A percentile compares a stretch with the other conserved stretches of the same genome.
phyloP scores from a whole-genome alignment of 2,113 vertebrate genomes.

The Motacilla tschutschensis region DNA sequence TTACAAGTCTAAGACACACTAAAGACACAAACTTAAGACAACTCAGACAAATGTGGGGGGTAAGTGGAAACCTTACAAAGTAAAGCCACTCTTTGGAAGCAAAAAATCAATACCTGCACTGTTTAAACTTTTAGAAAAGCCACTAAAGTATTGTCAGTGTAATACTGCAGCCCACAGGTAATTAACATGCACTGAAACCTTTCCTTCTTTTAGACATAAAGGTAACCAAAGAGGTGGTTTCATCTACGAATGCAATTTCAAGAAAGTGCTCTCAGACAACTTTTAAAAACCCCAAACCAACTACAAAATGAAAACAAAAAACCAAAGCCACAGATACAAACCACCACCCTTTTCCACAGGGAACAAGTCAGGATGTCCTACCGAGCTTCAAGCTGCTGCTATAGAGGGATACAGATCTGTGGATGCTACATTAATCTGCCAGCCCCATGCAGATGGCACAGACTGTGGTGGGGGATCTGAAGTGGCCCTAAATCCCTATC shows the following conservation, averaged over 20 bases:
- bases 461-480: neutral
- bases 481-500: neutral
- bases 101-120: neutral
- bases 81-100: neutral
- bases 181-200: neutral
- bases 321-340: neutral
- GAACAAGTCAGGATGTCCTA: neutral
- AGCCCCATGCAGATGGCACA: neutral
- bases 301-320: neutral
- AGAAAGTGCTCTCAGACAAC: neutral
- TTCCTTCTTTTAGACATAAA: neutral
- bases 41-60: neutral
- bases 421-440: neutral
- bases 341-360: fast-evolving
- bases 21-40: neutral
- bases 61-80: neutral
- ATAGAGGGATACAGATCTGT: neutral
- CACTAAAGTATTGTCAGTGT: neutral
- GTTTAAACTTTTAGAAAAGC: neutral
- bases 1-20: neutral
- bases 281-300: neutral
- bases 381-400: neutral
- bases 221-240: neutral
- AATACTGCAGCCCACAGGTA: neutral
- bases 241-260: neutral